Evolutionary conservation across 2,113 vertebrate genomes (phyloP).

Genomic region (Ophthalmolycus amberensis): DNA sequence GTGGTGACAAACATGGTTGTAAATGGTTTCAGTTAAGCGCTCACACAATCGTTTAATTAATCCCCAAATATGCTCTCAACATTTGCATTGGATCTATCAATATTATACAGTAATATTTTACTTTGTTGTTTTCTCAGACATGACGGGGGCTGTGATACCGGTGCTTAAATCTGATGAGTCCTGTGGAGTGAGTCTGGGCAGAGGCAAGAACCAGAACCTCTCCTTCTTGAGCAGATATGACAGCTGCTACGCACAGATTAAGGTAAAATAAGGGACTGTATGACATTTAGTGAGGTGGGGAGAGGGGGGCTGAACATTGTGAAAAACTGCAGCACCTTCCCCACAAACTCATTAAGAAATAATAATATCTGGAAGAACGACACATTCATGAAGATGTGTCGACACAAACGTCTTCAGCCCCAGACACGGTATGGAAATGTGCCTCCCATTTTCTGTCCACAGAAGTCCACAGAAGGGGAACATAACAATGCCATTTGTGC

Average conservation of each 20-base stretch:
- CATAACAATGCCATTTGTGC: not conserved
- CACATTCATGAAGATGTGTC: not conserved
- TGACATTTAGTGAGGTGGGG: not conserved
- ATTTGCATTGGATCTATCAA: not conserved
- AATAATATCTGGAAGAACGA: not conserved
- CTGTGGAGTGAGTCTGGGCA: constrained; percentile 67
- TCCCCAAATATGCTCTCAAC: not conserved
- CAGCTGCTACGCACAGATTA: constrained; percentile 69
- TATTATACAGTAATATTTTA: not conserved
- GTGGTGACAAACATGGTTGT: not conserved
- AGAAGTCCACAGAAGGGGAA: not conserved
- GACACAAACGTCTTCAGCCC: not conserved
- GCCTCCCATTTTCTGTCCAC: not conserved
- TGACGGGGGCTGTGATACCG: constrained; percentile 31
- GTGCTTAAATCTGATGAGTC: constrained; percentile 40
- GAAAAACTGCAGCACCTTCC: not conserved
- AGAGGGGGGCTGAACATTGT: not conserved
- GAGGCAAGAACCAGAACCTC: constrained; percentile 48
- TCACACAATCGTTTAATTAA: not conserved
- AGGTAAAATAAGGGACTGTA: constrained; percentile 54
- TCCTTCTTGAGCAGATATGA: constrained; percentile 70
- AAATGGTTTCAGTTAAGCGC: not conserved
- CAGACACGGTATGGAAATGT: not conserved
- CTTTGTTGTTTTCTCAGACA: constrained; percentile 34
- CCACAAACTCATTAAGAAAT: not conserved